phyloP scores from a whole-genome alignment of 1,140 invertebrate genomes.

The Meloidogyne chitwoodi region DNA sequence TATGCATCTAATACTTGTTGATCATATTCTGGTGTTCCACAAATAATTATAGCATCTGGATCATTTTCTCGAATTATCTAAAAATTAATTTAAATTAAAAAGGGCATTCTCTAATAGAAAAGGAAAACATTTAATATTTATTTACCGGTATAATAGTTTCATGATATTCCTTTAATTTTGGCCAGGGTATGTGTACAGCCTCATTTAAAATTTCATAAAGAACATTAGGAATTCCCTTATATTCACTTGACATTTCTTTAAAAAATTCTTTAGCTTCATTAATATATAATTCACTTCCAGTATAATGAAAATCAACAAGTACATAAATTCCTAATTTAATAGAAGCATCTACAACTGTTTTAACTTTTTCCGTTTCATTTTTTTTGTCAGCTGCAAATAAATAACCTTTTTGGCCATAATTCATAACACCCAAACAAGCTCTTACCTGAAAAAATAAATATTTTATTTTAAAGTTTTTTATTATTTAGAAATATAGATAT shows the following conservation, averaged over 20 bases:
- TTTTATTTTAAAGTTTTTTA: not conserved
- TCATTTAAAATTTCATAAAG: constrained; percentile 13
- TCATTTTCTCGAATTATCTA: constrained; percentile 9
- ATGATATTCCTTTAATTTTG: not conserved
- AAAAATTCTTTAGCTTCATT: not conserved
- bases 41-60: not conserved
- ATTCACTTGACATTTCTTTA: not conserved
- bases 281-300: not conserved
- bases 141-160: not conserved
- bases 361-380: not conserved
- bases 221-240: not conserved
- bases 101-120: no score
- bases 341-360: not conserved
- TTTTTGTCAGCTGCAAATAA: not conserved
- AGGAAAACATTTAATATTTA: no score
- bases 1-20: constrained; percentile 11
- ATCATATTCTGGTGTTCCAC: not conserved
- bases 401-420: not conserved
- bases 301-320: constrained; percentile 2
- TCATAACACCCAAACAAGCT: constrained; percentile 1
- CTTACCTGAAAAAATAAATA: not conserved
- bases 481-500: not conserved
- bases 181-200: not conserved
- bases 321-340: not conserved
- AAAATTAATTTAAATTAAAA: not conserved